Base-by-base conservation (phyloP, 2,888 invertebrate species). In the Embidobia sp. region DNA sequence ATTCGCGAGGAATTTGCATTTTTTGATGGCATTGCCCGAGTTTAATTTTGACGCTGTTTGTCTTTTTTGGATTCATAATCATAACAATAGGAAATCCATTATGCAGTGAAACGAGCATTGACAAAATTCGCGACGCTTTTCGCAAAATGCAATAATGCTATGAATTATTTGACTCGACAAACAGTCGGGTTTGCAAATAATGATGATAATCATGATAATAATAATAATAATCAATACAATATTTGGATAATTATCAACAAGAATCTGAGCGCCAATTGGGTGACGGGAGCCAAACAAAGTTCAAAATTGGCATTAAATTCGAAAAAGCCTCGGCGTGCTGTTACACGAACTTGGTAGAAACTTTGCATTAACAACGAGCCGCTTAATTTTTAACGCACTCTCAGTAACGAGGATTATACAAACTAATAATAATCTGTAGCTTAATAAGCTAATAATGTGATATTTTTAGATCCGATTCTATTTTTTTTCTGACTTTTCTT, bases 1-100 rank as follows among this genome's bases (percentile, higher is more conserved):
- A n/a, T n/a, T n/a, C n/a, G n/a, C n/a, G n/a, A n/a, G n/a, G n/a
- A 44, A 66, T 66, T 67, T 67, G 46, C 66, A 55, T 67, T 55
- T 67, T 67, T 67, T 44, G 35, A 53, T 66, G 26, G 16, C 18
- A 10, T 29, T 26, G 7, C 13, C 13, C 15, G 11, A 16, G 6
- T 48, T 49, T 40, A 22, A 35, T 26, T 53, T 26, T 26, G 33
- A 15, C 29, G 19, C 51, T 40, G 44, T 53, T 53, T 53, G 31
- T 53, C 42, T 19, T 26, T 19, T 51, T 42, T 7, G 37, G 22
- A 42, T 29, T 15, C 15, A 44, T 35, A 15, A 22, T 29, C 10
- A 33, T 26, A 29, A 64, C 10, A 53, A 66, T 10, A 42, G 33
- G 6, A 13, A 2, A 11, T 35, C 35, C 53, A 31, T 51, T 27